Evolutionary conservation across 2,797 vertebrate genomes (phyloP).

Genomic region (Eulemur mongoz): DNA sequence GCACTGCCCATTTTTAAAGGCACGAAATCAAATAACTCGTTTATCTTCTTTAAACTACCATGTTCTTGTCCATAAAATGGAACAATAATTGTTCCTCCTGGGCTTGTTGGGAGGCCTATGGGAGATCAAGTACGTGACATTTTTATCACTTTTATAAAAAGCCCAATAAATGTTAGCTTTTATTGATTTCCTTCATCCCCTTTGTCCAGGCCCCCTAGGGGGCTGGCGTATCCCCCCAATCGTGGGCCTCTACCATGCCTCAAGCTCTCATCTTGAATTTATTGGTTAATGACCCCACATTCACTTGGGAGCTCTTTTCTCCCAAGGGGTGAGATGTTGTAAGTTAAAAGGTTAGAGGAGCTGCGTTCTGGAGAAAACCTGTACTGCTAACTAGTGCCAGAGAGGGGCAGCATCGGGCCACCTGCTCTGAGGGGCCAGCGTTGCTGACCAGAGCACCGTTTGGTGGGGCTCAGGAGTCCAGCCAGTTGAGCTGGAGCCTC

Average conservation of each 20-base stretch:
- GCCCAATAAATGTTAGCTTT: background rate
- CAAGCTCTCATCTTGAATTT: background rate
- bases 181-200: background rate
- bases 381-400: background rate
- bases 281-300: background rate
- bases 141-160: background rate
- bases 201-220: background rate
- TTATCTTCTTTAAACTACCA: background rate
- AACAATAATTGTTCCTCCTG: background rate
- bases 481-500: background rate
- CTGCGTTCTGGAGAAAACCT: background rate
- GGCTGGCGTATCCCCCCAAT: background rate
- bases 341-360: background rate
- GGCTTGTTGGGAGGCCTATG: background rate
- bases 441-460: background rate
- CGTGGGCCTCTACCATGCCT: background rate
- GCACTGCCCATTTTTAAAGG: background rate
- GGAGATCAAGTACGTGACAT: background rate
- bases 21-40: background rate
- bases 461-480: background rate
- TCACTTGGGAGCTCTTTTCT: background rate
- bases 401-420: conserved; percentile 29
- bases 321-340: background rate
- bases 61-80: background rate
- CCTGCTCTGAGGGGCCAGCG: background rate